Evolutionary conservation across 2,113 vertebrate species (phyloP).

Genomic region (Psittacara wagleri): DNA sequence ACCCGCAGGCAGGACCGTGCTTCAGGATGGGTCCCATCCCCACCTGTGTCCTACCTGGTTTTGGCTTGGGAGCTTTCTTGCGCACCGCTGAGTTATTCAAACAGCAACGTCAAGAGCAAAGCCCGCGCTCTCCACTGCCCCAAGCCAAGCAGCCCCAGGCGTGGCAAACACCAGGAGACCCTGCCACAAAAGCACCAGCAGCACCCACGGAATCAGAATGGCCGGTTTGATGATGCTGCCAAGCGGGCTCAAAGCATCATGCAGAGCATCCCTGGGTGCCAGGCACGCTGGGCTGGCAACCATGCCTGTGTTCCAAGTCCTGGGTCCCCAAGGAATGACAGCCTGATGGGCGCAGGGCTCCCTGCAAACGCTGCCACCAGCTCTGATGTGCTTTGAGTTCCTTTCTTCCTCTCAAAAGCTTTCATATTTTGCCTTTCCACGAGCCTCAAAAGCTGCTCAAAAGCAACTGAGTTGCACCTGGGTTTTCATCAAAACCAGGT

Average conservation of each 20-base stretch:
- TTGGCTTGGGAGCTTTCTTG: background rate
- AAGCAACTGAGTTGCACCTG: background rate
- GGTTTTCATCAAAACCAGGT: background rate
- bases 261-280: background rate
- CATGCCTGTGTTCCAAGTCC: background rate
- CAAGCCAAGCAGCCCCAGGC: background rate
- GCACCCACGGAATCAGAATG: fast-evolving
- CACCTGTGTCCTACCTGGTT: background rate
- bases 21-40: background rate
- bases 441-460: background rate
- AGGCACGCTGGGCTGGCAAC: too few relatives aligned
- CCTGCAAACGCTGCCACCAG: background rate
- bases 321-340: background rate
- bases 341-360: background rate
- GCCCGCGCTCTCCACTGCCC: fast-evolving
- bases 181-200: background rate
- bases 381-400: background rate
- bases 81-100: background rate
- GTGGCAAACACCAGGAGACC: fast-evolving
- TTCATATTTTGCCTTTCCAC: fast-evolving
- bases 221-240: background rate
- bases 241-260: background rate
- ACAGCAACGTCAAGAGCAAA: background rate
- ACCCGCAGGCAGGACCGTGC: background rate
- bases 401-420: background rate